Evolutionary conservation across 2,797 vertebrate species (phyloP).

Genomic region (Synanceia verrucosa): DNA sequence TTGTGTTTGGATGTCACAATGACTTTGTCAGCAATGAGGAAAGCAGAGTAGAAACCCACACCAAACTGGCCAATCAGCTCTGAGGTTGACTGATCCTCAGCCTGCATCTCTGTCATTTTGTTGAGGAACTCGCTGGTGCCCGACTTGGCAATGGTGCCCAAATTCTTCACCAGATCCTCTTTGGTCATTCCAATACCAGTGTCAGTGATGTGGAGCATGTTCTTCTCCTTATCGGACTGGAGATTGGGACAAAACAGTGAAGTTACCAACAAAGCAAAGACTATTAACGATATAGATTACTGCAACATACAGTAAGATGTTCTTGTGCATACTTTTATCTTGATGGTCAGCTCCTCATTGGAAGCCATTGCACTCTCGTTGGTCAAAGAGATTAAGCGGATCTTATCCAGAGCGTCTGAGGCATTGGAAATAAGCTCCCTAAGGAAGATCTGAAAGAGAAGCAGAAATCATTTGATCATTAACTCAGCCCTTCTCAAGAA

Average conservation of each 20-base stretch:
- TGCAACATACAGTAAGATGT: not conserved
- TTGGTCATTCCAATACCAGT: conserved; percentile 98
- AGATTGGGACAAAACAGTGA: not conserved
- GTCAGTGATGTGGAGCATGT: conserved; percentile 97
- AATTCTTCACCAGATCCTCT: conserved; percentile 94
- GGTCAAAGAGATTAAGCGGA: conserved; percentile 93
- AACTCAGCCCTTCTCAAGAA: not conserved
- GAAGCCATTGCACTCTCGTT: conserved; percentile 89
- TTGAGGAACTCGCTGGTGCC: conserved; percentile 98
- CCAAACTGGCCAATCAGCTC: conserved; percentile 99
- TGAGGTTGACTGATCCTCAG: conserved; percentile 93
- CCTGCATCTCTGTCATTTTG: conserved; percentile 93
- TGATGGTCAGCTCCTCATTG: conserved; percentile 96
- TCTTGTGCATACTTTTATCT: conserved; percentile 90
- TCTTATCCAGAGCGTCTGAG: conserved; percentile 98
- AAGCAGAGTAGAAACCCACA: conserved; percentile 98
- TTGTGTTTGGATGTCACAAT: conserved; percentile 99
- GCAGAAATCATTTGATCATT: not conserved
- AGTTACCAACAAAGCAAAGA: not conserved
- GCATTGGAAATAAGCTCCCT: conserved; percentile 98
- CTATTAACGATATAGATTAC: not conserved
- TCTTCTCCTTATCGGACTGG: conserved; percentile 98
- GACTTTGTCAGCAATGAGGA: conserved; percentile 97
- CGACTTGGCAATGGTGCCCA: conserved; percentile 98
- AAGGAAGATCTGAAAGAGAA: conserved; percentile 91